Percentiles rank a stretch among this genome's conserved stretches.
phyloP scores from a whole-genome alignment of 2,888 invertebrate genomes.

The Charanyca ferruginea region DNA sequence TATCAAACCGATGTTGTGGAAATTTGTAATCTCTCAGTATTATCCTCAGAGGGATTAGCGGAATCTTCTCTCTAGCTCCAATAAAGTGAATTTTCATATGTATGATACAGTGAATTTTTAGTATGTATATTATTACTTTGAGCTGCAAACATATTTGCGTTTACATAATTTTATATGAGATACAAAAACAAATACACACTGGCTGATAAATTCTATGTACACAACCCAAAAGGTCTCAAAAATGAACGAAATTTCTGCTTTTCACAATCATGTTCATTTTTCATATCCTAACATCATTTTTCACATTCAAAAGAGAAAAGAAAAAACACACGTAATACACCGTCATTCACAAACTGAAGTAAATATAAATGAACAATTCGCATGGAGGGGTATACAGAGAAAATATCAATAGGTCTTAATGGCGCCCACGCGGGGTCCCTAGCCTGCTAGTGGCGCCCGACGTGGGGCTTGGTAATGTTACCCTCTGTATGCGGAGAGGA shows the following conservation, averaged over 20 bases:
- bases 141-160: not conserved
- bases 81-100: slow-evolving; percentile 43
- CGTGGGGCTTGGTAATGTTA: slow-evolving; percentile 47
- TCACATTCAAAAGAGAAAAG: slow-evolving; percentile 25
- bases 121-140: slow-evolving; percentile 4
- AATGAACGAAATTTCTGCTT: not conserved
- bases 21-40: slow-evolving; percentile 62
- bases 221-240: not conserved
- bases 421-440: slow-evolving; percentile 65
- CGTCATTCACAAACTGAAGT: slow-evolving; percentile 44
- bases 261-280: slow-evolving; percentile 7
- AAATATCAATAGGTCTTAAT: slow-evolving; percentile 58
- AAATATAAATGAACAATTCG: slow-evolving; percentile 42
- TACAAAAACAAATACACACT: not conserved
- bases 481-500: slow-evolving; percentile 45
- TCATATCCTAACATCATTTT: slow-evolving; percentile 24
- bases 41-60: slow-evolving; percentile 42
- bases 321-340: slow-evolving; percentile 37
- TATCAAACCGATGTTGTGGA: slow-evolving; percentile 50
- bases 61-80: slow-evolving; percentile 4
- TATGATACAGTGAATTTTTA: slow-evolving; percentile 18
- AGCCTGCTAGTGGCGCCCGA: slow-evolving; percentile 47
- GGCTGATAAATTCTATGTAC: not conserved
- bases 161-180: not conserved
- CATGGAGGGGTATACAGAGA: slow-evolving; percentile 30